Conservation (phyloP, 2,888 invertebrate genomes). For the Drosophila neutralis region DNA sequence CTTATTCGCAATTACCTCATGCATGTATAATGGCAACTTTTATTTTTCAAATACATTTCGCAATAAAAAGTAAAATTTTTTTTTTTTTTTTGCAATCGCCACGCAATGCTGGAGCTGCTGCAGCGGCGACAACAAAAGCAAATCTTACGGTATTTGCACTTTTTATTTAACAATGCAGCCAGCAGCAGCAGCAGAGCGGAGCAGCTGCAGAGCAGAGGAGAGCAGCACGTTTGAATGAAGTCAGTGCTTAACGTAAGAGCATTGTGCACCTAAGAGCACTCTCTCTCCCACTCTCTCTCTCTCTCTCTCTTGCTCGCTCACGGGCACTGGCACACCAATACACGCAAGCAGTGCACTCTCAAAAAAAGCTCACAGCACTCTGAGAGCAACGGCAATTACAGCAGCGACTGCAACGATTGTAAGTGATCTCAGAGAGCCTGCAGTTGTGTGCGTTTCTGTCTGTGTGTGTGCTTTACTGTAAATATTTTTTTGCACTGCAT, state of each 20-base stretch:
- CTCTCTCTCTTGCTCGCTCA: neutral
- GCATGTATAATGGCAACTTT: conserved; percentile 56
- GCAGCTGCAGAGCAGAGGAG: conserved; percentile 8
- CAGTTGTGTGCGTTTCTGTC: neutral
- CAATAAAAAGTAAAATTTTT: conserved; percentile 71
- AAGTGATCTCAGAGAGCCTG: conserved; percentile 61
- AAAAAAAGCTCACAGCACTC: conserved; percentile 34
- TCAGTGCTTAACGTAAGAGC: conserved; percentile 45
- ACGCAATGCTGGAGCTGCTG: conserved; percentile 33
- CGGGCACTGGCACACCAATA: conserved; percentile 22
- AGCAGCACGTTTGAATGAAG: conserved; percentile 49
- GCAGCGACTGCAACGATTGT: conserved; percentile 32
- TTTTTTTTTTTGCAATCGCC: conserved; percentile 32
- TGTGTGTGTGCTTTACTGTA: conserved; percentile 68
- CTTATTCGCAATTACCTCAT: conserved; percentile 52
- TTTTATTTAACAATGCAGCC: conserved; percentile 70
- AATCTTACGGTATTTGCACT: conserved; percentile 76
- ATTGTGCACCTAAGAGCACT: conserved; percentile 16
- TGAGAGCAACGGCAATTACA: conserved; percentile 29
- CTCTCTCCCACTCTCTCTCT: neutral
- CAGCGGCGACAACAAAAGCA: conserved; percentile 32
- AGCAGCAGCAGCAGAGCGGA: conserved; percentile 25
- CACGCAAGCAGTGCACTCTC: conserved; percentile 22
- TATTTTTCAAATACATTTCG: conserved; percentile 69
- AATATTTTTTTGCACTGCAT: conserved; percentile 71